Base-by-base conservation (phyloP, 2,113 vertebrate species). In the Nibea coibor region DNA sequence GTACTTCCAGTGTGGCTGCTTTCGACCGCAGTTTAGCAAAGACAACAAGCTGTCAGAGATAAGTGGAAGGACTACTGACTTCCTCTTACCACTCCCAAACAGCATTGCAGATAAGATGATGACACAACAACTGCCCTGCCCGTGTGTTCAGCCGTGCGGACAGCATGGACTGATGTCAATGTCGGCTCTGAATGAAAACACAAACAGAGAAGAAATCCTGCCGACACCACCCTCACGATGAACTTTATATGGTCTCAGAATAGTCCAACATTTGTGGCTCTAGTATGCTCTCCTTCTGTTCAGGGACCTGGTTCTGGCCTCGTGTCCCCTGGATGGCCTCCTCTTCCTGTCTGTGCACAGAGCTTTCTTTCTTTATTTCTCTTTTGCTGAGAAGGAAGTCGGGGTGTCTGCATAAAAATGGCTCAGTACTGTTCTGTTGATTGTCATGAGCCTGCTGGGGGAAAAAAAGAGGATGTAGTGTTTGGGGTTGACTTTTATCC, bases 271-370 rank as follows among this genome's bases (percentile, higher is more conserved):
- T 35, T 35, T 35, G 20, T 45, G 43, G 3, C 12, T 45, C 12
- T 14, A 14, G 3, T 45, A 35, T 45, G 11, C 43, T 45, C 16
- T 28, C 16, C 35, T 3, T 68, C 10, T 67, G 45, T 50, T 11
- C 4, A 35, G 47, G 45, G 65, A 51, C 16, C 48, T 35, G 17
- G 6, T 22, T 22, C 20, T 67, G 17, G 4, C 45, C 26, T 26
- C 14, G 35, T 11, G 43, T 67, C 47, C 47, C 10, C 1, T 1
- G 2, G 45, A 10, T 48, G 65, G 35, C 47, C 66, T 68, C 28
- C 12, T 24, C 31, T 54, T 70, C 50, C n/a, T 57, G 35, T 43
- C 53, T 43, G 35, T 57, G 20, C 8, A 71, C n/a, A 70, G 67
- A 71, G 20, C 12, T 39, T 8, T 24, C 31, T 70, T 57, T 70